Evolutionary conservation across 2,797 vertebrate species (phyloP).

Genomic region (Lindbergichthys nudifrons): DNA sequence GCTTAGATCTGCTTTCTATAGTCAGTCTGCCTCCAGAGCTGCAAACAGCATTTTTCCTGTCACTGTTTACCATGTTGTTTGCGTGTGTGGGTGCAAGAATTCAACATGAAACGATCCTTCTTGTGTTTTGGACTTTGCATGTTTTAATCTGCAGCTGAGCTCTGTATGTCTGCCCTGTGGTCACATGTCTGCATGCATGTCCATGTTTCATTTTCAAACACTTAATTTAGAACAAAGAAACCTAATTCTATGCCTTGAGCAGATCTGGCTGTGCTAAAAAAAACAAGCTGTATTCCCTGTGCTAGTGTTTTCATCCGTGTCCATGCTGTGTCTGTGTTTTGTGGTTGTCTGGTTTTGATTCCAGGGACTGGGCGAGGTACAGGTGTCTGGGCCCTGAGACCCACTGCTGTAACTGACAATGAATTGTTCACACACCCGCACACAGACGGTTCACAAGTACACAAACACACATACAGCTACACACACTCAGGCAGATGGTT

Average conservation of each 20-base stretch:
- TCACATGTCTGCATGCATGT: slow-evolving; percentile 48
- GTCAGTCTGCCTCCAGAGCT: slow-evolving; percentile 16
- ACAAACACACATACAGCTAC: slow-evolving; percentile 27
- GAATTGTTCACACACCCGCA: slow-evolving; percentile 72
- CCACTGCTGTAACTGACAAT: slow-evolving; percentile 58
- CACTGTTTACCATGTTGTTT: slow-evolving; percentile 30
- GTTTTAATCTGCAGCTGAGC: slow-evolving; percentile 40
- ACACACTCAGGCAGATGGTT: slow-evolving; percentile 69
- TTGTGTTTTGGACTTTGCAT: slow-evolving; percentile 41
- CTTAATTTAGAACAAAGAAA: slow-evolving; percentile 39
- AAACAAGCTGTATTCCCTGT: slow-evolving; percentile 2
- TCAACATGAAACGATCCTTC: slow-evolving; percentile 28
- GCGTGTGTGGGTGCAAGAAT: slow-evolving; percentile 30
- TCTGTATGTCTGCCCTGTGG: slow-evolving; percentile 47
- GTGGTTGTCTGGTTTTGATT: slow-evolving; percentile 34
- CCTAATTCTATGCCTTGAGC: slow-evolving; percentile 32
- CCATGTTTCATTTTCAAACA: slow-evolving; percentile 9
- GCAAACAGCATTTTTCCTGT: slow-evolving; percentile 15
- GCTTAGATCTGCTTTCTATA: slow-evolving; percentile 45
- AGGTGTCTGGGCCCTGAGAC: slow-evolving; percentile 60
- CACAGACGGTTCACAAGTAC: slow-evolving; percentile 57
- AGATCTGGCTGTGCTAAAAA: slow-evolving; percentile 9
- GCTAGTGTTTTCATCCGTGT: slow-evolving; percentile 31
- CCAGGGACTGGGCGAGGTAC: slow-evolving; percentile 35
- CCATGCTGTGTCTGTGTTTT: background rate